Conservation (phyloP, 2,113 vertebrate genomes). For the Sturnus vulgaris region DNA sequence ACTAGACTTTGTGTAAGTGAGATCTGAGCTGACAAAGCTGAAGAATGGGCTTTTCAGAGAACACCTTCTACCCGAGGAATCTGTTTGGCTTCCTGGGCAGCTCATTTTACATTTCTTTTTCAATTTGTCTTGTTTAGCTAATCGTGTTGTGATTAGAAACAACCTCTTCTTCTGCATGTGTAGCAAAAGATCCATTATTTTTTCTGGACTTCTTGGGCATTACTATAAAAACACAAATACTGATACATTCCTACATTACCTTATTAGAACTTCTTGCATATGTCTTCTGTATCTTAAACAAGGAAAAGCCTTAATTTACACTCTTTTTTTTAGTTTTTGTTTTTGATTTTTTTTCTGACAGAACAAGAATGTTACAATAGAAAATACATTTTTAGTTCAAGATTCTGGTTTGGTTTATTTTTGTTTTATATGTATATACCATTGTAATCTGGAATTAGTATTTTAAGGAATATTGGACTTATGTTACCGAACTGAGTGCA, state of each 20-base stretch:
- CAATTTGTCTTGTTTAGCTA: background rate
- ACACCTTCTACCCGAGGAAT: background rate
- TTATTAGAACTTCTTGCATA: background rate
- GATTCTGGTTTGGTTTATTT: background rate
- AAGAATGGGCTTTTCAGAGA: background rate
- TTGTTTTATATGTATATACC: background rate
- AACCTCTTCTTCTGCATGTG: background rate
- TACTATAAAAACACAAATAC: background rate
- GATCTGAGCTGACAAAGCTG: background rate
- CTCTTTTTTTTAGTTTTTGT: fast-evolving
- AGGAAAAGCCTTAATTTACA: background rate
- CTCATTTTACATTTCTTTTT: background rate
- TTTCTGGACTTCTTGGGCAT: background rate
- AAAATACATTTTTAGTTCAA: background rate
- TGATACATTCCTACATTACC: background rate
- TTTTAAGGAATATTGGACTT: background rate
- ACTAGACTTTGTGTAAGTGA: background rate
- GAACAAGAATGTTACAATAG: background rate
- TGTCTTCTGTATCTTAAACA: background rate
- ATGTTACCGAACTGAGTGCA: background rate
- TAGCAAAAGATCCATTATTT: background rate
- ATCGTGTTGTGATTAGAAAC: background rate
- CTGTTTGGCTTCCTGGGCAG: background rate
- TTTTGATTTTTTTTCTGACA: background rate
- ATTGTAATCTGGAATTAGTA: background rate